A percentile compares a stretch with the other conserved stretches of the same genome.
Evolutionary conservation across 2,888 invertebrate species (phyloP).

Genomic region (Eilema sororculum): DNA sequence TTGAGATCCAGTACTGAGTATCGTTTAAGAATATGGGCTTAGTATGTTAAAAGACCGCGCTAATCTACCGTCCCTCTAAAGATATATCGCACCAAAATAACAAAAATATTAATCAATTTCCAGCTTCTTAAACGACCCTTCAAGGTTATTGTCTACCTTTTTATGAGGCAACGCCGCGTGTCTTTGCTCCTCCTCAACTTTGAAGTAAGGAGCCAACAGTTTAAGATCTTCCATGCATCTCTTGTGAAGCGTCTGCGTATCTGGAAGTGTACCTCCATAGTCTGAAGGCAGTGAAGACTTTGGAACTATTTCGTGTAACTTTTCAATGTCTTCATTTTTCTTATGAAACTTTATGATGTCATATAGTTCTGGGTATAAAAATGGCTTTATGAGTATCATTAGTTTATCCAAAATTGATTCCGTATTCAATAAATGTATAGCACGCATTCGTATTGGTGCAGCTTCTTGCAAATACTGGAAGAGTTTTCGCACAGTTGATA

Average conservation of each 20-base stretch:
- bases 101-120: conserved; percentile 14
- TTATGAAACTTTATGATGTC: conserved; percentile 76
- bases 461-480: conserved; percentile 87
- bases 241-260: conserved; percentile 34
- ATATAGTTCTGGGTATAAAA: conserved; percentile 69
- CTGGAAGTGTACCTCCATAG: conserved; percentile 78
- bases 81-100: background rate
- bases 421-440: conserved; percentile 85
- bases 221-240: conserved; percentile 30
- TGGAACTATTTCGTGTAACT: conserved; percentile 70
- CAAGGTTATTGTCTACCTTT: background rate
- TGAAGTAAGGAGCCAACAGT: conserved; percentile 34
- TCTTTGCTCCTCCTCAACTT: conserved; percentile 39
- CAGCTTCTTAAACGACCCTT: conserved; percentile 8
- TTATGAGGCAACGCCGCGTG: conserved; percentile 8
- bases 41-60: background rate
- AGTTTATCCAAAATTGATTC: conserved; percentile 16
- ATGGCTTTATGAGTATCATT: conserved; percentile 65
- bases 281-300: conserved; percentile 80
- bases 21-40: background rate
- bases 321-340: conserved; percentile 70
- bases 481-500: conserved; percentile 77
- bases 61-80: background rate
- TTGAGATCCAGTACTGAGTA: too few species aligned
- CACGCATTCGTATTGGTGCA: conserved; percentile 83